phyloP scores from a whole-genome alignment of 2,888 invertebrate species.

The Venusia cambrica region DNA sequence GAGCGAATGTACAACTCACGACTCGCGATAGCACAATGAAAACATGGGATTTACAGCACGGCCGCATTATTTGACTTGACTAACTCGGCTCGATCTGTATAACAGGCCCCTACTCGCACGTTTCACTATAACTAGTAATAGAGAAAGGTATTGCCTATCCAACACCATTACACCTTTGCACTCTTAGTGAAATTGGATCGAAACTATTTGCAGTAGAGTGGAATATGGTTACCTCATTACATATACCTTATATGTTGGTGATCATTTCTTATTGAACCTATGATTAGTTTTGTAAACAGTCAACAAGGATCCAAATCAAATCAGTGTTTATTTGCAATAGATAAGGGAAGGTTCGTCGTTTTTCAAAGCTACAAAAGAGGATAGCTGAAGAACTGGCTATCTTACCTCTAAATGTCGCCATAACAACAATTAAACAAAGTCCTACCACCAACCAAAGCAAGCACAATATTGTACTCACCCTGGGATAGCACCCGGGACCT shows the following conservation, averaged over 20 bases:
- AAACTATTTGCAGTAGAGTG: constrained; percentile 11
- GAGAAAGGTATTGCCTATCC: constrained; percentile 40
- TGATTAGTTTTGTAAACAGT: constrained; percentile 5
- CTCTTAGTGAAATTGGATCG: constrained; percentile 23
- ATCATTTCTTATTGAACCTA: constrained; percentile 13
- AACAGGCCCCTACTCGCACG: constrained; percentile 36
- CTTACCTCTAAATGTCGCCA: too few species aligned
- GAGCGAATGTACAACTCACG: constrained; percentile 58
- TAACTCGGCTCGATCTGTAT: constrained; percentile 43
- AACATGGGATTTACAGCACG: constrained; percentile 56
- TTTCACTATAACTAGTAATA: constrained; percentile 38
- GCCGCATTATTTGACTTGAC: constrained; percentile 50
- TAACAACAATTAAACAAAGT: too few species aligned
- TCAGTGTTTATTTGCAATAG: too few species aligned
- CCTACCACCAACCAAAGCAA: too few species aligned
- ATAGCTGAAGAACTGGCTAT: too few species aligned
- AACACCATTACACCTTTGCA: constrained; percentile 34
- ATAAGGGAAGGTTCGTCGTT: too few species aligned
- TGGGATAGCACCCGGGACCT: too few species aligned
- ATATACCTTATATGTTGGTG: constrained; percentile 6
- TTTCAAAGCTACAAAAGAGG: too few species aligned
- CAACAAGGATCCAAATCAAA: constrained; percentile 1
- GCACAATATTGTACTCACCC: too few species aligned
- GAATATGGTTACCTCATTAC: constrained; percentile 10
- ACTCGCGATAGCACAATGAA: constrained; percentile 61